Conservation (phyloP, 2,888 invertebrate genomes). For the Syrphus vitripennis region DNA sequence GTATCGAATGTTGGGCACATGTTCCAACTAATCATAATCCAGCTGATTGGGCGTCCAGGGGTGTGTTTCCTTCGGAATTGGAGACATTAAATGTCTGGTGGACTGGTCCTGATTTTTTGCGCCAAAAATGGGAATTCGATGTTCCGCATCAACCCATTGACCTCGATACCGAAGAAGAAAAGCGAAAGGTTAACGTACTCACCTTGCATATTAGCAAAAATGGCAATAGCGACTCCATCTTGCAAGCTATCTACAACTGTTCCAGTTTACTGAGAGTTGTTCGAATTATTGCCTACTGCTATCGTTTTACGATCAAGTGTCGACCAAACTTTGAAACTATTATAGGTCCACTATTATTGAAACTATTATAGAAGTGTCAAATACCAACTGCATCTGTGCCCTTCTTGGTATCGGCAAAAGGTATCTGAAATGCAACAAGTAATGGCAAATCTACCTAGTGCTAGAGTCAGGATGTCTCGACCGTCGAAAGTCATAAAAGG, state of each 20-base stretch:
- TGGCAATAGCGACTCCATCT: neutral
- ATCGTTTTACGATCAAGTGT: neutral
- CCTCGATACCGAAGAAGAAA: neutral
- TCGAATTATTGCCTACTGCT: neutral
- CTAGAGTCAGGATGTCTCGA: slow-evolving; percentile 31
- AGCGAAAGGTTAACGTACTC: neutral
- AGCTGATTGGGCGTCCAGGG: neutral
- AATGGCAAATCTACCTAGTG: slow-evolving; percentile 72
- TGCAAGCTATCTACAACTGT: neutral
- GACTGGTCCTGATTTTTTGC: too few species aligned
- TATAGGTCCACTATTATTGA: neutral
- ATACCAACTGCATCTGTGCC: slow-evolving; percentile 7
- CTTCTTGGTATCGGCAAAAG: slow-evolving; percentile 6
- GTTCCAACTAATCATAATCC: neutral
- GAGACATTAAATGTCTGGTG: neutral
- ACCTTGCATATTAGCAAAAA: too few species aligned
- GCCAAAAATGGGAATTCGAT: neutral
- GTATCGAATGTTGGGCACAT: too few species aligned
- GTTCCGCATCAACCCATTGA: too few species aligned
- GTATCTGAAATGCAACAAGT: slow-evolving; percentile 60
- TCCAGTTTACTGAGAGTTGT: neutral
- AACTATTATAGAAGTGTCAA: neutral
- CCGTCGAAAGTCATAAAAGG: too few species aligned
- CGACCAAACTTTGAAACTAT: neutral
- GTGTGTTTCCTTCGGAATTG: neutral